Evolutionary conservation across 2,888 invertebrate species (phyloP).

Genomic region (Diadromus collaris): DNA sequence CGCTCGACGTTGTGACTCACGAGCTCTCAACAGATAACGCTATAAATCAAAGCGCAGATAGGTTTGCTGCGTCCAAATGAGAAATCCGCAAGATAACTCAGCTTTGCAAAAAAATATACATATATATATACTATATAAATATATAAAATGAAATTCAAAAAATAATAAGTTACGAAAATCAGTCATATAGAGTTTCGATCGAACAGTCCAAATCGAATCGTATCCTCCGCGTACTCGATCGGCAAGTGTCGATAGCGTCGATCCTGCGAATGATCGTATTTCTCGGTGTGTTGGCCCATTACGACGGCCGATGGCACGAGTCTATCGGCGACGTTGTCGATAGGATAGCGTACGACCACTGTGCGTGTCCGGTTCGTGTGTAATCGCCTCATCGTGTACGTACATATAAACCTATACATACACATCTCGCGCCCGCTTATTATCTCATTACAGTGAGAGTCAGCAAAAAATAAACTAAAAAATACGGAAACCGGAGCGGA

Average conservation of each 20-base stretch:
- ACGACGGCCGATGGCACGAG: constrained; percentile 42
- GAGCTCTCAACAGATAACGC: constrained; percentile 11
- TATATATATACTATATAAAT: too few species aligned
- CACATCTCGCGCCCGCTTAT: constrained; percentile 54
- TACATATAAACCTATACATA: not conserved
- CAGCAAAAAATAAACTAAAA: constrained; percentile 58
- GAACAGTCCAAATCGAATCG: constrained; percentile 22
- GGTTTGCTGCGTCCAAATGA: not conserved
- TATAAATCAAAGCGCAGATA: constrained; percentile 14
- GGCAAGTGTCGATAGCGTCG: constrained; percentile 30
- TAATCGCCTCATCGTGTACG: constrained; percentile 3
- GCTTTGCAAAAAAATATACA: too few species aligned
- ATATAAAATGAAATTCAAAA: not conserved
- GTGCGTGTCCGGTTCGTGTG: constrained; percentile 12
- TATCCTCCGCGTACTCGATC: constrained; percentile 23
- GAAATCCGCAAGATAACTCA: not conserved
- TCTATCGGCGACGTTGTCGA: constrained; percentile 23
- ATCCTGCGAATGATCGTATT: constrained; percentile 32
- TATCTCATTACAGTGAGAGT: constrained; percentile 67
- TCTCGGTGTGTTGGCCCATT: constrained; percentile 29
- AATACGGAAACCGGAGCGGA: constrained; percentile 71
- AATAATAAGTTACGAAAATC: constrained; percentile 13
- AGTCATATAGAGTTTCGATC: constrained; percentile 11
- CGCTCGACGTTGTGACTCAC: constrained; percentile 13
- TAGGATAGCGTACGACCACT: not conserved